Evolutionary conservation across 2,113 vertebrate species (phyloP).

Genomic region (Ceratotherium simum): DNA sequence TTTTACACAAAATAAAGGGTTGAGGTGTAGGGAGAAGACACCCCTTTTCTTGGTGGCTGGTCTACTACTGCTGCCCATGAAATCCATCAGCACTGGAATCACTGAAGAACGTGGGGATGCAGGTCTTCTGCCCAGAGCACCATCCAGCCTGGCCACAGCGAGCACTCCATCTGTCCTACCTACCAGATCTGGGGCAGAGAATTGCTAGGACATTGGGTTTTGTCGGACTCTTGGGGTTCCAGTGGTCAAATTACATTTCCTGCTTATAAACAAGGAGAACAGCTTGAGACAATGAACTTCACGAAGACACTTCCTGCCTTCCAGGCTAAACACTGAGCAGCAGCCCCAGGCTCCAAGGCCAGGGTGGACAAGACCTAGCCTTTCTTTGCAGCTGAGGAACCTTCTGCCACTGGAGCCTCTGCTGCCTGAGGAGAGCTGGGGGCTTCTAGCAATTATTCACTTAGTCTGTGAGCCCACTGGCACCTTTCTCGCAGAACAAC

Average conservation of each 20-base stretch:
- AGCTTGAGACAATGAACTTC: neutral
- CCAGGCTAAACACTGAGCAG: neutral
- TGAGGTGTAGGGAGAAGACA: neutral
- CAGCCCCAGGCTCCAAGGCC: neutral
- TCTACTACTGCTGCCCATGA: neutral
- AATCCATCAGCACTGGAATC: neutral
- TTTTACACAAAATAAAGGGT: neutral
- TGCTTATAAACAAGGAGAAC: neutral
- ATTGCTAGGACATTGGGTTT: neutral
- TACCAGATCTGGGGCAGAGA: neutral
- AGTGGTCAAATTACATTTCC: neutral
- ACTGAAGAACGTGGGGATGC: fast-evolving
- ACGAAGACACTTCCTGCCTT: neutral
- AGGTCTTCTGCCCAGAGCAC: neutral
- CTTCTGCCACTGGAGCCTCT: neutral
- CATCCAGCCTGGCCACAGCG: neutral
- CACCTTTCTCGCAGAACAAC: neutral
- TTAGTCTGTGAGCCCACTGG: neutral
- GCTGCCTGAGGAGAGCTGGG: neutral
- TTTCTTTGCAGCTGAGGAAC: neutral
- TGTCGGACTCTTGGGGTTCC: neutral
- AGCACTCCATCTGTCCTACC: neutral
- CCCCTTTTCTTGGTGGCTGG: neutral
- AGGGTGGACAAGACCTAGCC: neutral
- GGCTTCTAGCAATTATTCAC: neutral